Base-by-base conservation (phyloP, 1,140 invertebrate genomes). In the Nautilus pompilius region DNA sequence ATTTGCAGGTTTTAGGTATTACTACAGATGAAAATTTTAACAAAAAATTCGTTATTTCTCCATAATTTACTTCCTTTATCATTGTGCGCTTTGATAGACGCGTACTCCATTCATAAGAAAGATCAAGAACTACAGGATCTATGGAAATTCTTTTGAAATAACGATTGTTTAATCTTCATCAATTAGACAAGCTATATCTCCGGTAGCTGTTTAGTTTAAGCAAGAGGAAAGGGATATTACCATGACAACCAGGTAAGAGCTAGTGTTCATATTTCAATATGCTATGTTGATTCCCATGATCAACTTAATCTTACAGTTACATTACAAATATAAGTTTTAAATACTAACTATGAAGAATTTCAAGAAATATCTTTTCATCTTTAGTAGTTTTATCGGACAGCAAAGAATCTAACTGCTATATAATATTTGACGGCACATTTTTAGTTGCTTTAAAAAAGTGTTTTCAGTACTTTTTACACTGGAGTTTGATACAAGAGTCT, bases 231-330 rank as follows among this genome's bases (percentile, higher is more conserved):
- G 29, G 24, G 17, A 53, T 53, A 53, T 53, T 53, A 28, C 49
- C 49, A 53, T 53, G 49, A 53, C 49, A 53, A 53, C 49, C 26
- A 53, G 49, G 49, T 53, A 53, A 53, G 49, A 22, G 13, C n/a
- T 41, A 15, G 36, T 13, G n/a, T 15, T 15, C n/a, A 1, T 41
- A 41, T n/a, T n/a, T n/a, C n/a, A 41, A 41, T 13, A 15, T 41
- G 13, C 13, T 41, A 15, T n/a, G 13, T 41, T 41, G 36, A 15
- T 15, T 15, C 13, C 36, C 13, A 41, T n/a, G n/a, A 41, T 41
- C n/a, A 1, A 13, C 36, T 15, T 41, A 41, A 15, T 15, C n/a
- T 41, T 41, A 13, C 36, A 41, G 36, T 13, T n/a, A 15, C n/a
- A 15, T n/a, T 15, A n/a, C n/a, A n/a, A 41, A n/a, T 41, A 15